These are phyloP conservation scores for Scarus forsteni DNA, from an alignment of 2,797 vertebrate genomes.

Conservation along the genomic window DNA sequence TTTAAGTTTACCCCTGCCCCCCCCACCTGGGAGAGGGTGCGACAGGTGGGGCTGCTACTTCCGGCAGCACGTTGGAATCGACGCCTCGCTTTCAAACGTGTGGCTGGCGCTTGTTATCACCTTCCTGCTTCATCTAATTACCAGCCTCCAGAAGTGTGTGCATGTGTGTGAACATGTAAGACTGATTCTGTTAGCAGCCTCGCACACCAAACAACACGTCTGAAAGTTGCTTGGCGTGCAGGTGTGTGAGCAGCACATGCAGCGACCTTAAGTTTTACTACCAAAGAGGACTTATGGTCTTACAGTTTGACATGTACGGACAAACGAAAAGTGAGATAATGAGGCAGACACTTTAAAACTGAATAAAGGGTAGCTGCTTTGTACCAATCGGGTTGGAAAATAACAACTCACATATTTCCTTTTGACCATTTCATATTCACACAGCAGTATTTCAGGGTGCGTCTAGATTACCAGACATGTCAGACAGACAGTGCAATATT, in stretches of 20 bases:
- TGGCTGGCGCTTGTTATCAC: slow-evolving; percentile 83
- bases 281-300: no score
- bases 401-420: no score
- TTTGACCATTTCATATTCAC: no score
- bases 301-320: not conserved
- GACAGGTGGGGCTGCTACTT: slow-evolving; percentile 64
- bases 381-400: no score
- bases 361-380: no score
- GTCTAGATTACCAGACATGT: no score
- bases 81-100: slow-evolving; percentile 70
- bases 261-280: slow-evolving; percentile 3
- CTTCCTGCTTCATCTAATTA: slow-evolving; percentile 79
- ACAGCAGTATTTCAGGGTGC: no score
- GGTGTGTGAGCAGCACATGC: slow-evolving; percentile 10
- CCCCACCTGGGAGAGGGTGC: slow-evolving; percentile 2
- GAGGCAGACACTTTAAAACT: no score
- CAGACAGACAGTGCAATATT: no score
- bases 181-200: slow-evolving; percentile 52
- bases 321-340: no score
- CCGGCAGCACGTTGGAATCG: slow-evolving; percentile 57
- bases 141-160: slow-evolving; percentile 39
- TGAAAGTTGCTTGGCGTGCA: slow-evolving; percentile 30
- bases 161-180: slow-evolving; percentile 17
- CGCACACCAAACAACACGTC: slow-evolving; percentile 58
- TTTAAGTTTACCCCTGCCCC: slow-evolving; percentile 8